phyloP scores from a whole-genome alignment of 2,113 vertebrate genomes.

The Rhinolophus sinicus region DNA sequence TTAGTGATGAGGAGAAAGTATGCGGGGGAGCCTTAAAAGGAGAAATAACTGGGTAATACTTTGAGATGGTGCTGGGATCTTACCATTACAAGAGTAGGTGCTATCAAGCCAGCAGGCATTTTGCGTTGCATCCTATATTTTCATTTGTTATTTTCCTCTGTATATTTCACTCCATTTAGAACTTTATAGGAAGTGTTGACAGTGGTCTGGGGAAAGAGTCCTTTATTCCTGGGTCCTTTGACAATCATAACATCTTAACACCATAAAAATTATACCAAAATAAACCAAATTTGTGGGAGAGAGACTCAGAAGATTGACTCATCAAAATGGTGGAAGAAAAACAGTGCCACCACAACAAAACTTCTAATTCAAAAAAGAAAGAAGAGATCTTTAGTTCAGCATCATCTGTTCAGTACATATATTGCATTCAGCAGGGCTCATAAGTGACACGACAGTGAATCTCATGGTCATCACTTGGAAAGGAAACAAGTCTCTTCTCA shows the following conservation, averaged over 20 bases:
- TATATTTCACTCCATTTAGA: background rate
- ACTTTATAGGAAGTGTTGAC: background rate
- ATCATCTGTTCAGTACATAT: background rate
- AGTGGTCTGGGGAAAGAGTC: background rate
- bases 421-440: background rate
- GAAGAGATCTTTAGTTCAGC: background rate
- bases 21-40: background rate
- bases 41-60: constrained; percentile 11
- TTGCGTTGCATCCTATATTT: background rate
- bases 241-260: background rate
- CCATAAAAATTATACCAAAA: background rate
- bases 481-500: background rate
- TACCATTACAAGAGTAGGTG: background rate
- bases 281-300: background rate
- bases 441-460: background rate
- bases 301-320: background rate
- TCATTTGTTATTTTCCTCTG: background rate
- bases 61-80: background rate
- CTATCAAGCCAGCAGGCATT: background rate
- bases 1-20: background rate
- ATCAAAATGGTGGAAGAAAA: background rate
- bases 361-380: background rate
- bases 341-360: background rate
- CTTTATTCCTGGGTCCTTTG: background rate
- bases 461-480: background rate